Evolutionary conservation across 2,888 invertebrate genomes (phyloP), one percentile per base, ranked within the genome.

Genomic region (Stenoptilia bipunctidactyla): DNA sequence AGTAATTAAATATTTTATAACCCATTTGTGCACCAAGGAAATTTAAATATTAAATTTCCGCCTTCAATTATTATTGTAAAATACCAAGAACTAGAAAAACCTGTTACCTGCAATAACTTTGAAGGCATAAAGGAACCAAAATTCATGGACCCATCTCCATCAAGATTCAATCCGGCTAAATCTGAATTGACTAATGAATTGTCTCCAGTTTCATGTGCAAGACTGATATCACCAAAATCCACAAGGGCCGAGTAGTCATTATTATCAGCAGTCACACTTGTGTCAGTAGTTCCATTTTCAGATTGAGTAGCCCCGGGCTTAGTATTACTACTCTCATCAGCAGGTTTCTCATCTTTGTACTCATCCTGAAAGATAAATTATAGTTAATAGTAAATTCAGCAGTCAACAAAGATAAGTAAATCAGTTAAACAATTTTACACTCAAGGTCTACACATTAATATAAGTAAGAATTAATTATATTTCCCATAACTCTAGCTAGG

Each of bases 301-400:
- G 6, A 2, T 30, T 30, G 2, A 8, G 30, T 8, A 8, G 4
- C 12, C n/a, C 2, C 12, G 3, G 30, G 3, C 10, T 8, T n/a
- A n/a, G 49, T 48, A 43, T 73, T 69, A 51, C 65, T 66, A 39
- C 25, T 50, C 8, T 8, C 20, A 10, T 71, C 59, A 1, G 58
- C 54, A 20, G 56, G 50, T 27, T 57, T 58, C 25, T 83, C 73
- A 60, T 89, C 88, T 55, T 85, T 85, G 51, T 86, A 89, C 51
- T 89, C 89, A 55, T 88, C 87, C 86, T 89, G 73, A 42, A 85
- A 86, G 4, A 20, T n/a, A n/a, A n/a, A n/a, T n/a, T n/a, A n/a
- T n/a, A n/a, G n/a, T n/a, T n/a, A n/a, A n/a, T n/a, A n/a, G n/a
- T n/a, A n/a, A n/a, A n/a, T n/a, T n/a, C n/a, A n/a, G n/a, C n/a